Evolutionary conservation across 2,888 invertebrate genomes (phyloP), one percentile per base, ranked within the genome.

Genomic region (Molanna angustata): DNA sequence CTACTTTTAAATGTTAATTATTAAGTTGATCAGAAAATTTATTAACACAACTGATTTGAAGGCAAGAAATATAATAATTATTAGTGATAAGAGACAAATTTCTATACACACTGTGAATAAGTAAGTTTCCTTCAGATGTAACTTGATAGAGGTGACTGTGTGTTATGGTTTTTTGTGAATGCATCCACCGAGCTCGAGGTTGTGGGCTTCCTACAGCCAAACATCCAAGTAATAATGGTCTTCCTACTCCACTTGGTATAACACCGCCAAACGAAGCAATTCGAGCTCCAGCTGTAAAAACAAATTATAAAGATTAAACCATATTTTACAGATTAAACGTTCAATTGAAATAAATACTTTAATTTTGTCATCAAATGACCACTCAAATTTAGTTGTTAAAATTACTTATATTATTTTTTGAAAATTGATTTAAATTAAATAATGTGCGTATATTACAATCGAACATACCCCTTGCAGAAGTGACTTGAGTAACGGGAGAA

Each of bases 181-280:
- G 82, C 16, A 85, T 73, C 92, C 92, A 92, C 13, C 83, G 76
- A 1, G 88, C 84, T 31, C 84, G 76, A 0, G 90, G 90, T 1
- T 84, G 81, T 0, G 91, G 91, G 66, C 88, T 86, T 0, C 91
- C 88, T 1, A 84, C 82, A 61, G 85, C 84, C 13, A 82, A 70
- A 65, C 92, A 92, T 4, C 88, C 86, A 13, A 92, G 70, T 1
- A 81, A 72, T 6, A 88, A 73, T 6, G 80, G 76, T 0, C 82
- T 82, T 17, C 88, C 87, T 61, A 88, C 85, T 7, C 85, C 81
- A 46, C 84, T 83, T 21, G 84, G 80, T 9, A 87, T 74, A 64
- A 82, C 73, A 57, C 86, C 85, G 1, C 91, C 89, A 67, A 94
- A 94, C 4, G 91, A 90, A 0, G 90, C 85, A 16, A 94, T 86